These are phyloP conservation scores for Agrilus biguttatus DNA, from an alignment of 2,888 invertebrate genomes.

Conservation along the genomic window DNA sequence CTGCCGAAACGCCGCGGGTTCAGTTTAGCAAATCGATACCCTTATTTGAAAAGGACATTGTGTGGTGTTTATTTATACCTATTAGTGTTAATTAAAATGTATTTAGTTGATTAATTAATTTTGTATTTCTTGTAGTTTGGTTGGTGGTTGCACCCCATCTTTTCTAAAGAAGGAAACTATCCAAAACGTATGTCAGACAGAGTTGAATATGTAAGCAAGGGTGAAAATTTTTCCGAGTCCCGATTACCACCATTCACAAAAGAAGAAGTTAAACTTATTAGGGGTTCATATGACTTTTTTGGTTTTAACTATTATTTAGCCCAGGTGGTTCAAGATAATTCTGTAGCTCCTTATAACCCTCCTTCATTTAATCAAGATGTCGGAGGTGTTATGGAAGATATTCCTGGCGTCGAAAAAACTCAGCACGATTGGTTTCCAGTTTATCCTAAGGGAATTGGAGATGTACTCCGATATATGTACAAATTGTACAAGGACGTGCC, in stretches of 20 bases:
- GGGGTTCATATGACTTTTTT: constrained; percentile 45
- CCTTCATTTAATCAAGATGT: constrained; percentile 32
- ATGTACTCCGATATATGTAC: constrained; percentile 36
- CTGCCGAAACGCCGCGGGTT: no score
- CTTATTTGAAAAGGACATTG: no score
- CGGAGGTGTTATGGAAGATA: constrained; percentile 27
- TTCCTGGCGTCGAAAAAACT: constrained; percentile 35
- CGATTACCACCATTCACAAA: constrained; percentile 32
- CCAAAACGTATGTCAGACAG: constrained; percentile 33
- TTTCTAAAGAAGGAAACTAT: constrained; percentile 34
- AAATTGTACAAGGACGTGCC: constrained; percentile 33
- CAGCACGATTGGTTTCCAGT: constrained; percentile 39
- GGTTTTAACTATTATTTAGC: constrained; percentile 51
- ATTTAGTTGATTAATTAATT: neutral
- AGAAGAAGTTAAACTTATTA: constrained; percentile 29
- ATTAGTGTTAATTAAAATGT: no score
- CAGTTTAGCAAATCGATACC: no score
- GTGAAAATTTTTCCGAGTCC: constrained; percentile 30
- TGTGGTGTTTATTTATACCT: no score
- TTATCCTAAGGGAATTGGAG: constrained; percentile 45
- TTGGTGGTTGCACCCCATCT: constrained; percentile 35
- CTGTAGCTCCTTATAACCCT: constrained; percentile 25
- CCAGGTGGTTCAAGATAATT: constrained; percentile 24
- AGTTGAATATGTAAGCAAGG: constrained; percentile 28
- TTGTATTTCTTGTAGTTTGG: constrained; percentile 25